Evolutionary conservation across 2,113 vertebrate genomes (phyloP).

Genomic region (Daubentonia madagascariensis): DNA sequence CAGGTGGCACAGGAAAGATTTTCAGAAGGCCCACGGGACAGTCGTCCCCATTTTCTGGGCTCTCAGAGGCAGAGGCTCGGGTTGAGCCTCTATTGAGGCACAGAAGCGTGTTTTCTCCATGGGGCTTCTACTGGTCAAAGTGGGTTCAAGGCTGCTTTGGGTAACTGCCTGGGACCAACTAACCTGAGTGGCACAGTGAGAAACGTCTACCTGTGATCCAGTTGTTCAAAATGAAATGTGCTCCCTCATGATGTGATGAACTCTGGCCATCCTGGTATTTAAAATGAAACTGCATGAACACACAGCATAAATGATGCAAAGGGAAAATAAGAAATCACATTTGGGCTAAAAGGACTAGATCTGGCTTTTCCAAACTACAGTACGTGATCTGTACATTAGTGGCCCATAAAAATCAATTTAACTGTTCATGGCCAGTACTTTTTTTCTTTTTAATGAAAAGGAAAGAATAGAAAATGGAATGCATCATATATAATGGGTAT

Average conservation of each 20-base stretch:
- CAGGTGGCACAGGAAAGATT: not conserved
- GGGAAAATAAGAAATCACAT: not conserved
- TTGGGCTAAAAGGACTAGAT: not conserved
- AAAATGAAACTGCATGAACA: not conserved
- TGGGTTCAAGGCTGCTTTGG: not conserved
- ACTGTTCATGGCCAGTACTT: not conserved
- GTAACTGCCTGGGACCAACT: not conserved
- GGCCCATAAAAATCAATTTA: not conserved
- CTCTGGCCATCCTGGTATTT: not conserved
- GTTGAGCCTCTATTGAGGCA: not conserved
- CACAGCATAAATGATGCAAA: not conserved
- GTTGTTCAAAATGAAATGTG: not conserved
- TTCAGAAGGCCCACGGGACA: not conserved
- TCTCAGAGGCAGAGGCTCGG: rapidly evolving
- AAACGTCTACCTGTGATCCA: not conserved
- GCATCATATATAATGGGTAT: not conserved
- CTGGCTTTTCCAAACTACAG: not conserved
- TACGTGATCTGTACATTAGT: not conserved
- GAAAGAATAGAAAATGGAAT: not conserved
- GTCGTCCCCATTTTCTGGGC: too few species aligned
- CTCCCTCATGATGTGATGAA: not conserved
- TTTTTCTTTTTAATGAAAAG: not conserved
- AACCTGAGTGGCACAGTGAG: not conserved
- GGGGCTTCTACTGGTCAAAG: not conserved
- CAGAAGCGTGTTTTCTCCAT: rapidly evolving